Evolutionary conservation across 2,888 invertebrate genomes (phyloP), one percentile per base, ranked within the genome.

Genomic region (Macrophya alboannulata): DNA sequence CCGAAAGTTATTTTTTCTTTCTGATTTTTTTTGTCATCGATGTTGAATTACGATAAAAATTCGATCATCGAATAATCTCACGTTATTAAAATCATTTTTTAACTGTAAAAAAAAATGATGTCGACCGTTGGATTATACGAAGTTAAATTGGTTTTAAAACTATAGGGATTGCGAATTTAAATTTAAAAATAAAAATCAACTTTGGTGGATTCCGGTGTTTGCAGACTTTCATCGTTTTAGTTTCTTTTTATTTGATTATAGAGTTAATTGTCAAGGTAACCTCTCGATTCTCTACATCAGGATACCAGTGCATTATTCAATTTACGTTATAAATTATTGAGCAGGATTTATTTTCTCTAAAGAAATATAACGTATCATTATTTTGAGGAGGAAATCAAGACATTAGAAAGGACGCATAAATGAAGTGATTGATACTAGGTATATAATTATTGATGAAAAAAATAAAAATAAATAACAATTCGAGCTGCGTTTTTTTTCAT

Each of bases 161-260:
- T 45, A 74, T 1, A n/a, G 10, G 17, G 40, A 74, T 21, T 77
- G 31, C 10, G 25, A 12, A 74, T 21, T 31, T 10, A 3, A 45
- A 74, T 37, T 31, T 51, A 77, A 51, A 77, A 51, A 31, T 21
- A 77, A 77, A 51, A 77, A 77, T 55, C 37, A 0, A 55, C 37
- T 31, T 37, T 6, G 55, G 17, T 55, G 45, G 25, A 74, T 74
- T 45, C 9, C 25, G 15, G 71, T 40, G 71, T 31, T 37, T 3
- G n/a, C 15, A 74, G n/a, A 17, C 31, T 68, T 55, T 48, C 21
- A 51, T 84, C n/a, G 1, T 72, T 4, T 48, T 48, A 55, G 43
- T 43, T 74, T 45, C n/a, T 37, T 74, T 45, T 74, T 6, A 74
- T 74, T 74, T 74, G 74, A 45, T 74, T 74, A 74, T 74, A 74